Conservation (phyloP, 1,140 invertebrate genomes). For the Bombus turneri region DNA sequence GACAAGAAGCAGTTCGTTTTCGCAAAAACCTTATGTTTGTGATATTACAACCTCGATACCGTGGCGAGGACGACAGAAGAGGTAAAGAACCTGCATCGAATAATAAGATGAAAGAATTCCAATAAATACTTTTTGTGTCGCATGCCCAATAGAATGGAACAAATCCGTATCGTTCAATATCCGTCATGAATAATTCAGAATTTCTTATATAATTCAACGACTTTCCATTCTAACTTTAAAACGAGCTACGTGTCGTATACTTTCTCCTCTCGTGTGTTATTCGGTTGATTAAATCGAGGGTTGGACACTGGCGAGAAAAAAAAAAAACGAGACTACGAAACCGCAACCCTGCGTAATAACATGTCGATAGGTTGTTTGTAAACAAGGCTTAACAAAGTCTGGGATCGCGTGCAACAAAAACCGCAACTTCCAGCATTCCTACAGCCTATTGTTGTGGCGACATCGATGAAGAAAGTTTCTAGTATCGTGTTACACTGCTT, state of each 20-base stretch:
- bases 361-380: not conserved
- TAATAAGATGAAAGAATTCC: not conserved
- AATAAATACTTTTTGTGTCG: not conserved
- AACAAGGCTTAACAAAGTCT: not conserved
- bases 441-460: not conserved
- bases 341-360: not conserved
- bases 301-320: not conserved
- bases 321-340: not conserved
- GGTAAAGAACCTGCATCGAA: not conserved
- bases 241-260: not conserved
- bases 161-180: not conserved
- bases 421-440: not conserved
- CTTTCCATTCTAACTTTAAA: not conserved
- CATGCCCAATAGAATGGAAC: not conserved
- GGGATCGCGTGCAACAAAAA: too few relatives aligned
- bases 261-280: not conserved
- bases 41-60: too few relatives aligned
- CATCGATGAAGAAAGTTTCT: not conserved
- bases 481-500: not conserved
- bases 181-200: not conserved
- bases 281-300: not conserved
- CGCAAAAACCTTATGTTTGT: not conserved
- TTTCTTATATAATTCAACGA: not conserved
- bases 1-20: not conserved
- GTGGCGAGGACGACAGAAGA: not conserved